Percentiles rank a stretch among this genome's conserved stretches.
Evolutionary conservation across 1,140 invertebrate species (phyloP).

Genomic region (Charaxes varanes): DNA sequence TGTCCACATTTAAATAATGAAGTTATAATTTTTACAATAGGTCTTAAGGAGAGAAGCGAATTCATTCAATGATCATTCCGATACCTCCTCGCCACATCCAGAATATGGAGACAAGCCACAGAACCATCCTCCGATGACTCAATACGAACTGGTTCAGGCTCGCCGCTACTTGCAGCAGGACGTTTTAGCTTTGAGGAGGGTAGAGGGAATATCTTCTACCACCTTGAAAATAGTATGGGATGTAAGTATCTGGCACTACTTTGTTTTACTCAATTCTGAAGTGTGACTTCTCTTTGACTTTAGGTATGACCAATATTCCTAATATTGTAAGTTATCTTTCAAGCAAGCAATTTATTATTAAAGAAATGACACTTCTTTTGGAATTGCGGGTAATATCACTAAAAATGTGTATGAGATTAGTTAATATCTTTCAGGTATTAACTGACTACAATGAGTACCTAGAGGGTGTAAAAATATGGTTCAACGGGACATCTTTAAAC

Average conservation of each 20-base stretch:
- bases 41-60: slow-evolving; percentile 64
- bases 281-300: too few species aligned
- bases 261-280: too few species aligned
- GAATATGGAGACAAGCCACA: slow-evolving; percentile 53
- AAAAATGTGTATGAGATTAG: slow-evolving; percentile 7
- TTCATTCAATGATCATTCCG: slow-evolving; percentile 53
- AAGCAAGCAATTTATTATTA: too few species aligned
- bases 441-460: slow-evolving; percentile 77
- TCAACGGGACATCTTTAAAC: slow-evolving; percentile 82
- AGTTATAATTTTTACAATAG: slow-evolving; percentile 27
- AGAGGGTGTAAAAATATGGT: slow-evolving; percentile 95
- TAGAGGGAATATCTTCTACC: slow-evolving; percentile 86
- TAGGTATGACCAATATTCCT: too few species aligned
- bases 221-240: slow-evolving; percentile 90
- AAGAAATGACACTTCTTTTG: too few species aligned
- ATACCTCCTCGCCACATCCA: slow-evolving; percentile 52
- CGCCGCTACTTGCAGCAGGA: slow-evolving; percentile 85
- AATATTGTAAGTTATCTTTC: too few species aligned
- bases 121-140: slow-evolving; percentile 82
- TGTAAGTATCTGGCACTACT: slow-evolving; percentile 79
- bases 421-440: slow-evolving; percentile 44
- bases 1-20: too few species aligned
- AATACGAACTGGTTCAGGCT: slow-evolving; percentile 87
- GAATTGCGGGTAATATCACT: too few species aligned
- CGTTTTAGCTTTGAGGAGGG: slow-evolving; percentile 86